Conservation (phyloP, 2,888 invertebrate species). For the Tetanocera ferruginea region DNA sequence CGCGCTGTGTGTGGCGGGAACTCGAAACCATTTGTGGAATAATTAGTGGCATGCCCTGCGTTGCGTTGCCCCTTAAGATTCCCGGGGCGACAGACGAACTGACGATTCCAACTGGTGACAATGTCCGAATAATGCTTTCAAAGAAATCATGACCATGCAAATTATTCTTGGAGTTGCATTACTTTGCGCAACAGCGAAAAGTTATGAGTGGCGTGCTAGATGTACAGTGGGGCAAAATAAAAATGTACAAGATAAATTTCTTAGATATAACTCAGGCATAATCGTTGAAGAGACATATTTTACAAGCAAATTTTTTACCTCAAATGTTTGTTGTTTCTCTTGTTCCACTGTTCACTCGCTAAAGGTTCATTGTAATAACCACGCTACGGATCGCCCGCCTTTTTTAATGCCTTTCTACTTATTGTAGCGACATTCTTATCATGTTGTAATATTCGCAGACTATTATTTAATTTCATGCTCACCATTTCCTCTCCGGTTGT, state of each 20-base stretch:
- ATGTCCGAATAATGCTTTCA: neutral
- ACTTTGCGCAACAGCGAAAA: neutral
- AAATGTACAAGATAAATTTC: too few species aligned
- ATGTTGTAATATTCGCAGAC: conserved; percentile 56
- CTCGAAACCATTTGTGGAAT: conserved; percentile 20
- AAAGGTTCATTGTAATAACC: neutral
- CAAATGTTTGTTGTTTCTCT: neutral
- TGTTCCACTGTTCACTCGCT: neutral
- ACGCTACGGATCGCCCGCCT: neutral
- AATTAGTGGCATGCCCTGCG: neutral
- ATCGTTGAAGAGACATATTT: neutral
- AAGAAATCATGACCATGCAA: conserved; percentile 22
- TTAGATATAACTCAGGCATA: too few species aligned
- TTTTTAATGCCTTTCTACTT: neutral
- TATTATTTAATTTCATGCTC: conserved; percentile 60
- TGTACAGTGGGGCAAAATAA: too few species aligned
- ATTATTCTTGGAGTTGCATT: neutral
- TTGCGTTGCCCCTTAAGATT: neutral
- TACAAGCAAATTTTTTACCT: neutral
- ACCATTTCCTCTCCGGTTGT: conserved; percentile 49
- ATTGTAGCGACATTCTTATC: conserved; percentile 10
- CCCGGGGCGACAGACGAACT: neutral
- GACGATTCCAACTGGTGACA: conserved; percentile 2
- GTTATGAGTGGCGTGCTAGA: too few species aligned
- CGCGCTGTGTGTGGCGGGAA: neutral